phyloP scores from a whole-genome alignment of 2,797 vertebrate genomes.

The Smutsia temminckii region DNA sequence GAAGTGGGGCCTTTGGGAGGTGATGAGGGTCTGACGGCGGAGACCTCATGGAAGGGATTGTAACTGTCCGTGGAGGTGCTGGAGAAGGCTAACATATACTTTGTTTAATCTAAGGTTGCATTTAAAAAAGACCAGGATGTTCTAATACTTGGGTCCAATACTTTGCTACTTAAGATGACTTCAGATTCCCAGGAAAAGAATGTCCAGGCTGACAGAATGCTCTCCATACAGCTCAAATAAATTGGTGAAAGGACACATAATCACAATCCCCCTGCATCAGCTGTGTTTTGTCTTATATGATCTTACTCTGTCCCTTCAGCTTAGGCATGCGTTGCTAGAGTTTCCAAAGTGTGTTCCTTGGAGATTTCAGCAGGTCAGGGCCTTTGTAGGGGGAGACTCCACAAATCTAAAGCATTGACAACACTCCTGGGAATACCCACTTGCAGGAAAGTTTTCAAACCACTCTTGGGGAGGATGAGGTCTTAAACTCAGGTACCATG shows the following conservation, averaged over 20 bases:
- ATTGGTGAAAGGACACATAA: conserved; percentile 35
- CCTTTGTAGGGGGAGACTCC: neutral
- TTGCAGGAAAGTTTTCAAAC: neutral
- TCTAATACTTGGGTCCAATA: neutral
- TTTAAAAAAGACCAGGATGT: neutral
- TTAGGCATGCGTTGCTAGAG: neutral
- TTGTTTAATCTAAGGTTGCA: neutral
- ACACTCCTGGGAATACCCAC: neutral
- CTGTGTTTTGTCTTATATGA: neutral
- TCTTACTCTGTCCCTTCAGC: neutral
- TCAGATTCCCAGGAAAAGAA: conserved; percentile 10
- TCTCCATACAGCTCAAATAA: neutral
- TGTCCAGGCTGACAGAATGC: neutral
- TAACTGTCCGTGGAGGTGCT: neutral
- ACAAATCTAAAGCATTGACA: neutral
- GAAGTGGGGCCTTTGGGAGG: neutral
- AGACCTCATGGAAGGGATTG: neutral
- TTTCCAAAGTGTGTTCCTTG: conserved; percentile 18
- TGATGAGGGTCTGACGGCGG: neutral
- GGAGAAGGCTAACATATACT: neutral
- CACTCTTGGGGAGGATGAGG: neutral
- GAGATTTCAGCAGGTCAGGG: neutral
- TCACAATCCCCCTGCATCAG: neutral
- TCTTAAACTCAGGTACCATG: neutral
- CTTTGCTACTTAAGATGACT: neutral